phyloP scores from a whole-genome alignment of 2,113 vertebrate species.

The Hypanus sabinus region DNA sequence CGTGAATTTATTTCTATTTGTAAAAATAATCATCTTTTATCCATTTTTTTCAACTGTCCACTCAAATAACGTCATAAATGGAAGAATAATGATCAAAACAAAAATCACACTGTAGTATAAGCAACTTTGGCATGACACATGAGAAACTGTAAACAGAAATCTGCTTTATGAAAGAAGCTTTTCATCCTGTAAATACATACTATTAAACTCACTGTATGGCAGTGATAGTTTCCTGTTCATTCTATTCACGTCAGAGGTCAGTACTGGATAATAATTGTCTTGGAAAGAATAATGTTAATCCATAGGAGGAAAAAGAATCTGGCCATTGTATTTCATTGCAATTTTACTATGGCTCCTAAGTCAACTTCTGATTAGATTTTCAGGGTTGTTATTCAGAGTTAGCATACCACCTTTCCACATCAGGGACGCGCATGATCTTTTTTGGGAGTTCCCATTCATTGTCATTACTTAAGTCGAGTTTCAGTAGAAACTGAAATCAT shows the following conservation, averaged over 20 bases:
- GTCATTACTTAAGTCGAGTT: not conserved
- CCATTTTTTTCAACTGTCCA: not conserved
- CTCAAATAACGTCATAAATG: not conserved
- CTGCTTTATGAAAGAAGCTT: constrained; percentile 6
- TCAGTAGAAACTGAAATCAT: not conserved
- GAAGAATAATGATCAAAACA: not conserved
- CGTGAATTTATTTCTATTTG: not conserved
- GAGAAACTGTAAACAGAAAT: constrained; percentile 7
- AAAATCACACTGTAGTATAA: not conserved
- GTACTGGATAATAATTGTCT: not conserved
- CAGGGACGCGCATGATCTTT: not conserved
- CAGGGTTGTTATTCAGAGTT: not conserved
- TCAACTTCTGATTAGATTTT: not conserved
- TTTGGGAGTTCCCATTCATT: not conserved
- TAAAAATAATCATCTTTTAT: constrained; percentile 14
- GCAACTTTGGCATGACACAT: not conserved
- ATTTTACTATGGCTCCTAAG: no score
- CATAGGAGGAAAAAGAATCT: not conserved
- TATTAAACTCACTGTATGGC: not conserved
- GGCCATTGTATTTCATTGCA: not conserved
- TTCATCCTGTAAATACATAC: not conserved
- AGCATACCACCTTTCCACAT: not conserved
- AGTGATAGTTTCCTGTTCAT: constrained; percentile 3
- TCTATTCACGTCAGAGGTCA: not conserved
- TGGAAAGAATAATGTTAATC: not conserved